phyloP scores from a whole-genome alignment of 1,140 invertebrate species.

The Tyrophagus putrescentiae region DNA sequence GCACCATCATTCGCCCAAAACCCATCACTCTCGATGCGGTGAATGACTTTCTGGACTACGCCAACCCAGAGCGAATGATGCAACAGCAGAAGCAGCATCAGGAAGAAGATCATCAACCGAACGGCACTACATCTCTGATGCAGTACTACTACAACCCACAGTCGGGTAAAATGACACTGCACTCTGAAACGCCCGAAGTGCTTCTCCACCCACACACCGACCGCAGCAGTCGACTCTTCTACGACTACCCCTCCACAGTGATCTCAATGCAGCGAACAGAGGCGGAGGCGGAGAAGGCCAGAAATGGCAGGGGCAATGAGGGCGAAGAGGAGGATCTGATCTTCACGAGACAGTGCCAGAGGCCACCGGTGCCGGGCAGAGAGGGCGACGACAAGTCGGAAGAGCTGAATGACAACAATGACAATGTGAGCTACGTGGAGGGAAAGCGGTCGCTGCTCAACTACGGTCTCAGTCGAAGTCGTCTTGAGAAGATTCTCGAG shows the following conservation, averaged over 20 bases:
- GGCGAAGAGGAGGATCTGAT: conserved; percentile 36
- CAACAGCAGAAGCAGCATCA: conserved; percentile 9
- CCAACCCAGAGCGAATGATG: conserved; percentile 1
- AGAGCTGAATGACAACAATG: not conserved
- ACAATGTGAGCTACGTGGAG: not conserved
- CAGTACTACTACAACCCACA: conserved; percentile 20
- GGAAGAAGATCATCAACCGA: too few species aligned
- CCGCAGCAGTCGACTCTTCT: conserved; percentile 31
- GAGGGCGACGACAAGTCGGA: not conserved
- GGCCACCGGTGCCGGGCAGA: conserved; percentile 51
- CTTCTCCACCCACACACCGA: conserved; percentile 55
- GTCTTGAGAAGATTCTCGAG: not conserved
- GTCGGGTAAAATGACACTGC: conserved; percentile 30
- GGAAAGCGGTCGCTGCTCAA: not conserved
- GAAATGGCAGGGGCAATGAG: not conserved
- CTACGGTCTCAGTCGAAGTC: not conserved
- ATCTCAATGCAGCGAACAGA: conserved; percentile 30
- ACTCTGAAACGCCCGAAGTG: conserved; percentile 56
- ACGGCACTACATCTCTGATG: too few species aligned
- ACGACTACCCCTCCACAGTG: conserved; percentile 30
- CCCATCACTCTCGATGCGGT: conserved; percentile 6
- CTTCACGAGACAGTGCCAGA: conserved; percentile 63
- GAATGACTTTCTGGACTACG: conserved; percentile 31
- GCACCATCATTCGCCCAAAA: conserved; percentile 10
- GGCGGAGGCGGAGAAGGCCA: conserved; percentile 31